These are phyloP conservation scores for Suncus etruscus DNA, from an alignment of 2,113 vertebrate genomes.

Conservation along the genomic window DNA sequence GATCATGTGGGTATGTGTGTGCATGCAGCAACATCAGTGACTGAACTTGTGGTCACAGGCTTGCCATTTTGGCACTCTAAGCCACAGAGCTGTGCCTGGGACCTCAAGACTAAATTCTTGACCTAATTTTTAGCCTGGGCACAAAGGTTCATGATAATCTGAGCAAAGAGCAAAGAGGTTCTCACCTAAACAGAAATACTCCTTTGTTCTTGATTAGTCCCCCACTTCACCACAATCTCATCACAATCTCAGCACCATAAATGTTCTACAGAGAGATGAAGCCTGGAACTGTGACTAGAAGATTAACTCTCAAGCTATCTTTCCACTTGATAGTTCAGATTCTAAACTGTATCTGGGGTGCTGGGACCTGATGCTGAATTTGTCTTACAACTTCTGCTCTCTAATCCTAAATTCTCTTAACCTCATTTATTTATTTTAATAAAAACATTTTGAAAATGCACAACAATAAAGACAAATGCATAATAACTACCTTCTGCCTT, in stretches of 20 bases:
- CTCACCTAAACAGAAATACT: background rate
- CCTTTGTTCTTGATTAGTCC: background rate
- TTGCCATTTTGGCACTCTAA: too few relatives aligned
- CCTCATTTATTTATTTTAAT: background rate
- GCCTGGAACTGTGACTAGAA: background rate
- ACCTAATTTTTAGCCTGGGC: too few relatives aligned
- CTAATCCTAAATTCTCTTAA: too few relatives aligned
- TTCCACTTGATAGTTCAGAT: background rate
- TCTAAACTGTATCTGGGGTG: too few relatives aligned
- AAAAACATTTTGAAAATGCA: background rate
- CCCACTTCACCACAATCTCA: too few relatives aligned
- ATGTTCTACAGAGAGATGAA: background rate
- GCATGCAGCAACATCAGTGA: too few relatives aligned
- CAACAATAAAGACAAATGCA: background rate
- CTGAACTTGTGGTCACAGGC: too few relatives aligned
- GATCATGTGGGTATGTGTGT: too few relatives aligned
- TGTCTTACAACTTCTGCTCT: background rate
- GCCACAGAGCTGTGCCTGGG: background rate
- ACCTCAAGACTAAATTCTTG: too few relatives aligned
- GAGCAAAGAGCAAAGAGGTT: background rate
- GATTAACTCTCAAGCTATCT: background rate
- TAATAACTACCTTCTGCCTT: background rate
- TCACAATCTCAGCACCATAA: background rate
- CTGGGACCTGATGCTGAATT: too few relatives aligned
- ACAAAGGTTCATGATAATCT: too few relatives aligned